phyloP scores from a whole-genome alignment of 2,797 vertebrate genomes.

The Coccyzus lansbergi region DNA sequence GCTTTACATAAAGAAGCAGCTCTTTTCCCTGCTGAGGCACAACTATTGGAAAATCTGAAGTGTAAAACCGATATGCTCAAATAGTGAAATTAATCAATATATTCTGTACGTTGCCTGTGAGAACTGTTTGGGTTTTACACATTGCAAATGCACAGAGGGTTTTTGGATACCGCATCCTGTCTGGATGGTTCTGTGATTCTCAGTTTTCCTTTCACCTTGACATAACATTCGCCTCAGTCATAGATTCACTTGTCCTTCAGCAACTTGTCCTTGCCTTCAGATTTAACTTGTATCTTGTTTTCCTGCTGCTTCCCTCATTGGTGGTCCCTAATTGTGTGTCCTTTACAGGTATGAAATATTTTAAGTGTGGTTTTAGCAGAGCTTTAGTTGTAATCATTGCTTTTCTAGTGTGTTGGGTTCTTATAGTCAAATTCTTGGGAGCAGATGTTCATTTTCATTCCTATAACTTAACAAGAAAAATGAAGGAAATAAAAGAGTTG shows the following conservation, averaged over 20 bases:
- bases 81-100: conserved; percentile 27
- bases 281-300: not conserved
- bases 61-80: not conserved
- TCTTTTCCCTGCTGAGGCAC: conserved; percentile 32
- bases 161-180: not conserved
- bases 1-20: conserved; percentile 44
- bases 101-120: not conserved
- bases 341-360: not conserved
- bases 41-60: conserved; percentile 10
- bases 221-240: not conserved
- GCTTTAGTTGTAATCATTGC: not conserved
- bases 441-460: not conserved
- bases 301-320: not conserved
- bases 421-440: not conserved
- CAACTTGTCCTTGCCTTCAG: not conserved
- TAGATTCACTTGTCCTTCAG: not conserved
- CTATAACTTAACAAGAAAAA: not conserved
- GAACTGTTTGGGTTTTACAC: not conserved
- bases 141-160: not conserved
- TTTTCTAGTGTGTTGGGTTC: not conserved
- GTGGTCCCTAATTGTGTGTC: not conserved
- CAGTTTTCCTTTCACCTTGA: not conserved
- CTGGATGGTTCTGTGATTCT: not conserved
- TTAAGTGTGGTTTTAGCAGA: not conserved
- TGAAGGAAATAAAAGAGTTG: not conserved